Conservation (phyloP, 2,797 vertebrate genomes). For the Alosa sapidissima region DNA sequence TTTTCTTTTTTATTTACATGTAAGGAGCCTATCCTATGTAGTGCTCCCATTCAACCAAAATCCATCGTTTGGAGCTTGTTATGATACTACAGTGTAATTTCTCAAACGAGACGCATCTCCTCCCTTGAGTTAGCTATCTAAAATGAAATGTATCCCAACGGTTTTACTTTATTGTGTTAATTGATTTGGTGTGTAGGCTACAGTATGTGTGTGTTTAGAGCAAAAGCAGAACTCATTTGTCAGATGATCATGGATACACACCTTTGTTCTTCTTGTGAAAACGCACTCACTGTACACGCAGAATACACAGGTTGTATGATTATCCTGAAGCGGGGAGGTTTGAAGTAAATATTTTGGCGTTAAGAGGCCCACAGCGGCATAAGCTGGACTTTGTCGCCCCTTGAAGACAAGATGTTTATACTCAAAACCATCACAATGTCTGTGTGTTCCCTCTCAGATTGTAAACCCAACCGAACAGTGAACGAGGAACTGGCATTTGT, state of each 20-base stretch:
- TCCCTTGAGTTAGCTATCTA: neutral
- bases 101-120: neutral
- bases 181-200: conserved; percentile 60
- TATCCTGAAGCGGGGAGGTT: conserved; percentile 66
- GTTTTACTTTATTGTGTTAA: conserved; percentile 55
- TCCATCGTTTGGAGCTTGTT: neutral
- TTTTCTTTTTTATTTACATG: neutral
- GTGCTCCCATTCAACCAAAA: neutral
- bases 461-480: conserved; percentile 82
- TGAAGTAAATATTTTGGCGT: conserved; percentile 73
- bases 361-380: conserved; percentile 87
- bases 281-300: neutral
- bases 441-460: conserved; percentile 72
- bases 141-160: neutral
- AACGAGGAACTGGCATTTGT: conserved; percentile 89
- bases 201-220: conserved; percentile 18
- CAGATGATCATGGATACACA: neutral
- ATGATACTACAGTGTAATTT: neutral
- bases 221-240: conserved; percentile 8
- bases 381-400: conserved; percentile 97
- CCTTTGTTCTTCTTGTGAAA: neutral
- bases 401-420: conserved; percentile 87
- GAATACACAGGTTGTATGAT: conserved; percentile 1
- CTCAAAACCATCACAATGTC: conserved; percentile 83
- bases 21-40: conserved; percentile 1